Conservation (phyloP, 2,113 vertebrate genomes). For the Gymnogyps californianus region DNA sequence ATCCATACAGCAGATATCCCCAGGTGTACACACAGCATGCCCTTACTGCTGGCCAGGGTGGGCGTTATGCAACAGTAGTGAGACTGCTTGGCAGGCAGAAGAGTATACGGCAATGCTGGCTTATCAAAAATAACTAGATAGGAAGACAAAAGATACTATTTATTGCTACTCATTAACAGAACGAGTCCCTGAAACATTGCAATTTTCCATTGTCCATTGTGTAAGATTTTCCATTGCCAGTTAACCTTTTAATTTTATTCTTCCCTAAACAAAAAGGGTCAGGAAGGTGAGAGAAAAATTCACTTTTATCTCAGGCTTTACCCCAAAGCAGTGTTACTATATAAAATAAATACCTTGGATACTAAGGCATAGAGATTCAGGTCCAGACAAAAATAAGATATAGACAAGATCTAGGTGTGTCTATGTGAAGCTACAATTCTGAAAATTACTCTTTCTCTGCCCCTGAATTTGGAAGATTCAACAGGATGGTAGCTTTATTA, state of each 20-base stretch:
- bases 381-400: not conserved
- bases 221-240: not conserved
- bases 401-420: not conserved
- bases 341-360: not conserved
- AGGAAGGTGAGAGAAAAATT: not conserved
- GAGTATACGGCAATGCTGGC: not conserved
- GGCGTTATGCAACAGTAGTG: accelerated
- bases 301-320: not conserved
- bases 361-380: not conserved
- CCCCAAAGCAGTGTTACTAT: not conserved
- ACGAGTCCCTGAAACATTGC: not conserved
- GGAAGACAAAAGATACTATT: not conserved
- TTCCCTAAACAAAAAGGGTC: not conserved
- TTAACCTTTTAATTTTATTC: not conserved
- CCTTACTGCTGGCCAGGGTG: not conserved
- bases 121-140: not conserved
- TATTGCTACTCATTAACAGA: not conserved
- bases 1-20: not conserved
- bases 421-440: not conserved
- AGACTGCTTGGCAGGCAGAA: not conserved
- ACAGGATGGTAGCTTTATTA: not conserved
- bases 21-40: not conserved
- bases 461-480: not conserved
- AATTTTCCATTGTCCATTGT: not conserved
- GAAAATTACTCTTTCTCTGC: not conserved